Evolutionary conservation across 2,888 invertebrate species (phyloP).

Genomic region (Buathra laborator): DNA sequence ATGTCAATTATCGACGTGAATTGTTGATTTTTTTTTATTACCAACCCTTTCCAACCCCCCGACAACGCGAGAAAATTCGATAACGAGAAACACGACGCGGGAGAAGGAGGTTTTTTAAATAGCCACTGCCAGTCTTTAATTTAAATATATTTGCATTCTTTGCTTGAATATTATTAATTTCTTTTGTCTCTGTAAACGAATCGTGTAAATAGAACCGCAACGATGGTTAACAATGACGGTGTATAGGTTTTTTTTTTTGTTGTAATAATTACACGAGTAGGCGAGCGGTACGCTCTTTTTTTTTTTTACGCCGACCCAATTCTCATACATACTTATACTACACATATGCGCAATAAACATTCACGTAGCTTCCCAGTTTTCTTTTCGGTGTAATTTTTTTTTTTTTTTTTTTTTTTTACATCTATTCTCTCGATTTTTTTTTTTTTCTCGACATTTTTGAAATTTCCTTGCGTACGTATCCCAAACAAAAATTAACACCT

Average conservation of each 20-base stretch:
- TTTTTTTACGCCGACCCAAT: conserved; percentile 67
- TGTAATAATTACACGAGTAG: conserved; percentile 48
- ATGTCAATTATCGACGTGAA: not conserved
- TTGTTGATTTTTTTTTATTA: not conserved
- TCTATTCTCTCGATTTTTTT: conserved; percentile 11
- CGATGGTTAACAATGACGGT: conserved; percentile 81
- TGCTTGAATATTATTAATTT: conserved; percentile 45
- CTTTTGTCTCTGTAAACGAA: conserved; percentile 61
- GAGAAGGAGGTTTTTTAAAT: conserved; percentile 9
- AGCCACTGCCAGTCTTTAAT: conserved; percentile 41
- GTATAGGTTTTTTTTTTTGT: conserved; percentile 67
- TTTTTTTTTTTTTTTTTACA: not conserved
- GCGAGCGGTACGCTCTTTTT: conserved; percentile 38
- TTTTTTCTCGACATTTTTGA: not conserved
- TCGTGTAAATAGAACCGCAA: conserved; percentile 81
- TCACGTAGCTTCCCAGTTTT: conserved; percentile 39
- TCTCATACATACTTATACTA: conserved; percentile 68
- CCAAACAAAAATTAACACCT: not conserved
- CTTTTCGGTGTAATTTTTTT: conserved; percentile 10
- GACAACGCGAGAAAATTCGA: not conserved
- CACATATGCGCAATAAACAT: conserved; percentile 66
- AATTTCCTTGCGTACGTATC: conserved; percentile 13
- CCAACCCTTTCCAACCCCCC: conserved; percentile 10
- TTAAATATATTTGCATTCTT: conserved; percentile 64
- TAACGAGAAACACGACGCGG: not conserved